phyloP scores from a whole-genome alignment of 2,797 vertebrate genomes.

The Molossus alvarezi region DNA sequence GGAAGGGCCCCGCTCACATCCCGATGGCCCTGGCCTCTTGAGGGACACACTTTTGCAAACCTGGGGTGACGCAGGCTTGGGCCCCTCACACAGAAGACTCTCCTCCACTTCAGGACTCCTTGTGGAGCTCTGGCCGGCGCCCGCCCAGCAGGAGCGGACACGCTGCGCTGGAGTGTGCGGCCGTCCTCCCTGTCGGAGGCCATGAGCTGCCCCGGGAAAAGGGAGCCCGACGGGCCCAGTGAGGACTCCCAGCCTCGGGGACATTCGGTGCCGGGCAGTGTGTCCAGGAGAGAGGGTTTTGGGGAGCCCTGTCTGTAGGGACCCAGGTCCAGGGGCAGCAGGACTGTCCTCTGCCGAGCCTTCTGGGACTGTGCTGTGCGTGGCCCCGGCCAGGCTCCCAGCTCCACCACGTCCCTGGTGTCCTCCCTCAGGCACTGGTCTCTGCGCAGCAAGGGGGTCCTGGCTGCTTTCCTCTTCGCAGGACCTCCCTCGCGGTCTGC shows the following conservation, averaged over 20 bases:
- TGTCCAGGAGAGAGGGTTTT: background rate
- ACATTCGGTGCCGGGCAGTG: background rate
- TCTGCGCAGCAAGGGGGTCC: background rate
- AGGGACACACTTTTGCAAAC: conserved; percentile 71
- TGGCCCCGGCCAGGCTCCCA: too few relatives aligned
- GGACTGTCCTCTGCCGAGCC: background rate
- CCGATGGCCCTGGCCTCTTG: accelerated
- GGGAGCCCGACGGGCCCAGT: background rate
- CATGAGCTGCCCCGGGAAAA: background rate
- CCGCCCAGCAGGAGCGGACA: conserved; percentile 74
- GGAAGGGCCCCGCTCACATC: background rate
- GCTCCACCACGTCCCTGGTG: too few relatives aligned
- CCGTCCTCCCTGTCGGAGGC: conserved; percentile 75
- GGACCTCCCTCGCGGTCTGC: background rate
- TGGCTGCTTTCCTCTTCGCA: too few relatives aligned
- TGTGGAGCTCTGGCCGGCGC: conserved; percentile 53
- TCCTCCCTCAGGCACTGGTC: background rate
- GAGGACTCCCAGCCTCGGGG: accelerated
- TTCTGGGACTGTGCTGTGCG: background rate
- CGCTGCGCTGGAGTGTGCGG: conserved; percentile 44
- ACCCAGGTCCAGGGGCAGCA: background rate
- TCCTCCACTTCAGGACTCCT: conserved; percentile 58
- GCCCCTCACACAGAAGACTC: conserved; percentile 50
- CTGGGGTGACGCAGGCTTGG: conserved; percentile 61
- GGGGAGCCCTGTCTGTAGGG: background rate